These are phyloP conservation scores for Battus philenor DNA, from an alignment of 1,140 invertebrate genomes.

Conservation along the genomic window DNA sequence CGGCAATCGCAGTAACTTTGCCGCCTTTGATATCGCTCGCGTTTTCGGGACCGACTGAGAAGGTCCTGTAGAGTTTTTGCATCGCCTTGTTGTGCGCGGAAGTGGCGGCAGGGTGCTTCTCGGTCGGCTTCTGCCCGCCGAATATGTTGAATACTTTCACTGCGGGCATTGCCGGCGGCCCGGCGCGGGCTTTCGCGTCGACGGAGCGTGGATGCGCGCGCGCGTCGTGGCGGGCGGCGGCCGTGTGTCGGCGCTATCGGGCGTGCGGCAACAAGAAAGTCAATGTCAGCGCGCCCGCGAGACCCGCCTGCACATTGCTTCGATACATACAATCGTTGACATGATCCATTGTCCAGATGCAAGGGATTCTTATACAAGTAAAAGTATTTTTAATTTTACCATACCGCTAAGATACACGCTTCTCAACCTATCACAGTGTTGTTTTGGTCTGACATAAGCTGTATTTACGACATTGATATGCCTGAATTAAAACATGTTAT, in stretches of 20 bases:
- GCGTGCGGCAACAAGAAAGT: constrained; percentile 54
- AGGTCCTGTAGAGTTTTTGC: constrained; percentile 75
- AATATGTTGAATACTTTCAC: constrained; percentile 73
- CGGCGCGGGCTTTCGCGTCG: constrained; percentile 51
- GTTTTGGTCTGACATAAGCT: too few relatives aligned
- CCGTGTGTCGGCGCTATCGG: constrained; percentile 53
- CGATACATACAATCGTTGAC: constrained; percentile 25
- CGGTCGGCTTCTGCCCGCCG: constrained; percentile 69
- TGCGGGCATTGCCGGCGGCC: constrained; percentile 71
- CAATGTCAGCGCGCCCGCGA: constrained; percentile 53
- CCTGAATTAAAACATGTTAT: too few relatives aligned
- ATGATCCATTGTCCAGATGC: constrained; percentile 22
- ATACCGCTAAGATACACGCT: too few relatives aligned
- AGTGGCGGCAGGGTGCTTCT: constrained; percentile 47
- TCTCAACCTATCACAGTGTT: too few relatives aligned
- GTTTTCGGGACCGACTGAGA: constrained; percentile 58
- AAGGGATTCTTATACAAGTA: constrained; percentile 4
- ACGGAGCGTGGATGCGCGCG: constrained; percentile 61
- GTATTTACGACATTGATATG: too few relatives aligned
- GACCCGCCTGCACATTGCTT: constrained; percentile 33
- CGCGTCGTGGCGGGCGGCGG: constrained; percentile 55
- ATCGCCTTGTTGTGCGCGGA: constrained; percentile 49
- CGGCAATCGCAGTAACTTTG: constrained; percentile 68
- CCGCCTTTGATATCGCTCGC: constrained; percentile 54
- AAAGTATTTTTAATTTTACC: constrained; percentile 2